These are phyloP conservation scores for Rallus crepitans DNA, from an alignment of 2,797 vertebrate species.

Conservation along the genomic window DNA sequence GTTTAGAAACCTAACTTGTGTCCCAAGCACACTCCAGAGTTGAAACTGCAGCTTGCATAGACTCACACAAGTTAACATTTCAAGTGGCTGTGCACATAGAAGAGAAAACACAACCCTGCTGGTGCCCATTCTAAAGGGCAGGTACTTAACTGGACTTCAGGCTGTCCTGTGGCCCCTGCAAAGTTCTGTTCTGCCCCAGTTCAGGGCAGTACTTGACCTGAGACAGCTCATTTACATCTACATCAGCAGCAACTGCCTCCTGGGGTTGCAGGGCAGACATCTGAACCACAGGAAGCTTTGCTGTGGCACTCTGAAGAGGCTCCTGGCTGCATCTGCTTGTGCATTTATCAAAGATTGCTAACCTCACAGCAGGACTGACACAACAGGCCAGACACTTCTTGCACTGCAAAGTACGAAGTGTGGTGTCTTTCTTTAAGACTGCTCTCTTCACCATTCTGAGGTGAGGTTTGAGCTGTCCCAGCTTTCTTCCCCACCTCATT, in stretches of 20 bases:
- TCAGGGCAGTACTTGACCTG: neutral
- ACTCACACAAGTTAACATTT: neutral
- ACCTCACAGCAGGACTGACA: neutral
- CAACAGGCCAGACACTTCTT: neutral
- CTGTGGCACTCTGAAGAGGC: neutral
- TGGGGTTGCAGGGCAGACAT: neutral
- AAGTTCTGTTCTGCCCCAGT: neutral
- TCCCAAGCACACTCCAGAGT: neutral
- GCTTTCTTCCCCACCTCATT: neutral
- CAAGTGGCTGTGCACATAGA: neutral
- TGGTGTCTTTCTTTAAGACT: neutral
- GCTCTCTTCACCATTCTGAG: neutral
- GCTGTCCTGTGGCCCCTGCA: neutral
- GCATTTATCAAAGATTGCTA: neutral
- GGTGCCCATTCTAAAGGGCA: neutral
- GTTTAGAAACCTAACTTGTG: neutral
- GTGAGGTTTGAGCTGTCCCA: neutral
- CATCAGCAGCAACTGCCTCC: neutral
- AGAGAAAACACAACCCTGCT: neutral
- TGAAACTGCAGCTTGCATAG: neutral
- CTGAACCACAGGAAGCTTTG: neutral
- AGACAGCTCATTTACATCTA: neutral
- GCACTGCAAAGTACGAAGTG: neutral
- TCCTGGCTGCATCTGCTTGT: neutral
- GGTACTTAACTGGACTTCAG: neutral